Evolutionary conservation across 1,140 invertebrate genomes (phyloP).

Genomic region (Hylaeus volcanicus): DNA sequence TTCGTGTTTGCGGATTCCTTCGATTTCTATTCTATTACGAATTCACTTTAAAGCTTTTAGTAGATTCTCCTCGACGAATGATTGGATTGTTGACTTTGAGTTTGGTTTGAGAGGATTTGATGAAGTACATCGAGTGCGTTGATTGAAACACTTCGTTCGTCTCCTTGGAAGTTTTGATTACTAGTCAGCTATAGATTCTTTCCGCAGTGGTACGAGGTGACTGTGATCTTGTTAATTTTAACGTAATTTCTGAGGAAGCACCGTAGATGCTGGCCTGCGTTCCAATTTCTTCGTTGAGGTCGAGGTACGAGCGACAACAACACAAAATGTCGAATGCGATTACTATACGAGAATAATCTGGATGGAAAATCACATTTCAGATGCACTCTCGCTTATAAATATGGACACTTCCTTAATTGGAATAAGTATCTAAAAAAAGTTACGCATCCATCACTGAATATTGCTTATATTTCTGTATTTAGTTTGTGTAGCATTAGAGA

Average conservation of each 20-base stretch:
- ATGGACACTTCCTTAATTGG: no score
- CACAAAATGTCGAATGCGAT: neutral
- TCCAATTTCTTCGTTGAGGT: slow-evolving; percentile 9
- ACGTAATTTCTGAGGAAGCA: slow-evolving; percentile 41
- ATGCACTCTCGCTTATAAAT: no score
- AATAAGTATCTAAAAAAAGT: no score
- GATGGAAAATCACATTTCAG: neutral
- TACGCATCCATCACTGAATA: no score
- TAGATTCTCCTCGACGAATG: no score
- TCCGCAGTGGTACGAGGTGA: no score
- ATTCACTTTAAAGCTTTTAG: no score
- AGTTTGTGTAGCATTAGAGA: no score
- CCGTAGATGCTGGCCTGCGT: slow-evolving; percentile 21
- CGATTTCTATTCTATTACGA: no score
- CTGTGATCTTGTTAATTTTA: slow-evolving; percentile 44
- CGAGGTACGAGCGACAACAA: slow-evolving; percentile 9
- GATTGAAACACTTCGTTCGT: neutral
- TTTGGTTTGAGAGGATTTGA: neutral
- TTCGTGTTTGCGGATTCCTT: neutral
- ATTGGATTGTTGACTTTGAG: neutral
- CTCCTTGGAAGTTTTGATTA: neutral
- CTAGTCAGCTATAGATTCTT: neutral
- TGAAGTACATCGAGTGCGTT: neutral
- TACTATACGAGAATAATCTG: no score
- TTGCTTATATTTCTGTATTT: no score